A percentile compares a stretch with the other conserved stretches of the same genome.
phyloP scores from a whole-genome alignment of 1,140 invertebrate genomes.

The Cataglyphis hispanica region DNA sequence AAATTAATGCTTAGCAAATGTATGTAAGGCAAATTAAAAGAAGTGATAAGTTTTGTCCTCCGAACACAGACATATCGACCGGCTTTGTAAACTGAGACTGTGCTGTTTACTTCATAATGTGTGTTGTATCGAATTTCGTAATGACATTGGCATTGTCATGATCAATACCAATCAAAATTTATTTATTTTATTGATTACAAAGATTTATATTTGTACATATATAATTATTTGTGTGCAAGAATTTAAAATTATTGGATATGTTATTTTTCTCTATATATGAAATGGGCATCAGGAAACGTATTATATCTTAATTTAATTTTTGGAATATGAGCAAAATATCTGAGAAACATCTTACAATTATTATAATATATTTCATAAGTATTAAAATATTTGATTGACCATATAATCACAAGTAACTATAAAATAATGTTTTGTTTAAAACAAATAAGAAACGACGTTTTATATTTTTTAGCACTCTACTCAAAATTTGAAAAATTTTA shows the following conservation, averaged over 20 bases:
- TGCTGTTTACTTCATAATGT: not conserved
- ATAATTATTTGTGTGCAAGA: not conserved
- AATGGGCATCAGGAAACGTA: not conserved
- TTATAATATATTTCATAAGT: not conserved
- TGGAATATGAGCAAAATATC: not conserved
- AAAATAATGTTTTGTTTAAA: not conserved
- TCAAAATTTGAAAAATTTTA: not conserved
- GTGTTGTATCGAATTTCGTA: conserved; percentile 34
- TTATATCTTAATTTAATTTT: not conserved
- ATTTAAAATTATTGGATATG: not conserved
- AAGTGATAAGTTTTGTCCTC: not conserved
- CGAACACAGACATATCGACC: conserved; percentile 8
- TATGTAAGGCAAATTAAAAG: conserved; percentile 4
- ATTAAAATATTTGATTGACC: not conserved
- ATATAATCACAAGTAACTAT: not conserved
- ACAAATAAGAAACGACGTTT: not conserved
- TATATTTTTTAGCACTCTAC: not conserved
- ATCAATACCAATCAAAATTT: not conserved
- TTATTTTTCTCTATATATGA: not conserved
- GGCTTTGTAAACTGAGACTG: conserved; percentile 37
- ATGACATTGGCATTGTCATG: not conserved
- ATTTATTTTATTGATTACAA: no score
- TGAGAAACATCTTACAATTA: not conserved
- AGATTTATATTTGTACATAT: no score
- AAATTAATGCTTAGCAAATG: not conserved